Evolutionary conservation across 2,888 invertebrate species (phyloP), one percentile per base, ranked within the genome.

Genomic region (Daptonema setosum): DNA sequence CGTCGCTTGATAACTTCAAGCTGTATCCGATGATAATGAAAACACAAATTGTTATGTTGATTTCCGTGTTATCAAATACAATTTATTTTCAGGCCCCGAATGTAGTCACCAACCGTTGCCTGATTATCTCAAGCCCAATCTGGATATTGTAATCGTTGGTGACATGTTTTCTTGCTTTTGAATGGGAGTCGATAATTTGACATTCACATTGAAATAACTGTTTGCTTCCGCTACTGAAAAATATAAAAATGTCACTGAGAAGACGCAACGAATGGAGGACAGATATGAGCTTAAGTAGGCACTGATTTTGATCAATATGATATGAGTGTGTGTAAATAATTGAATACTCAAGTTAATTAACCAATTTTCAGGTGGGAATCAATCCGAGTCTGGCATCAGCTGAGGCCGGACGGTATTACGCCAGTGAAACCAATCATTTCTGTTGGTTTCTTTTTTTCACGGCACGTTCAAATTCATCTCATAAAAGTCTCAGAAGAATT

Each of bases 101-200:
- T 45, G 45, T n/a, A 45, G 45, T 22, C 17, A 8, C 8, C 11
- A 35, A 8, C 3, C 26, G 26, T 50, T 95, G 72, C 91, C 93
- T 60, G 93, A 95, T 78, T 88, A 91, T 75, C 79, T 93, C 63
- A 79, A 83, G 30, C 81, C 82, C 74, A 86, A 88, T 78, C 81
- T 93, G 73, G 93, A 95, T 79, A 90, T 93, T 76, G 83, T 93
- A 74, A 90, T 93, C 79, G 91, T 93, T 81, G 85, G 88, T 84
- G 41, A 22, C 8, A 2, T 22, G n/a, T 22, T 41, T 3, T 2
- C 8, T 51, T 25, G 22, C 14, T 45, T 43, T 54, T 45, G 20
- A 25, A 8, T 35, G 8, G 35, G 35, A 35, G 17, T 11, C 17
- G 35, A 11, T 35, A 11, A 8, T 11, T 17, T 11, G 8, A 35